phyloP scores from a whole-genome alignment of 2,797 vertebrate genomes.

The Columba guinea region DNA sequence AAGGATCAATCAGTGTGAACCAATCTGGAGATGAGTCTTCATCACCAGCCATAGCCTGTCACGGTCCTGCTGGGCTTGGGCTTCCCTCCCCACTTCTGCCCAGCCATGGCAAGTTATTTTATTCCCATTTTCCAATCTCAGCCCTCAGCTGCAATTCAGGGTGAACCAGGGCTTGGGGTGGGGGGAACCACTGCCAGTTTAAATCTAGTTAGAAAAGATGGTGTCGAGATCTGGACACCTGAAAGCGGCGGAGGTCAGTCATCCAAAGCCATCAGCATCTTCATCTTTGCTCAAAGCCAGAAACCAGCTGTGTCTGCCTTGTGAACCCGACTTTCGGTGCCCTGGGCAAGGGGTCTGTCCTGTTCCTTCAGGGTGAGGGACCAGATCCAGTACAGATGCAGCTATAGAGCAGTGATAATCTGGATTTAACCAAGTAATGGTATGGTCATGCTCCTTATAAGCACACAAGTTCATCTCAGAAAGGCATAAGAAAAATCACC shows the following conservation, averaged over 20 bases:
- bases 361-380: not conserved
- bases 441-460: not conserved
- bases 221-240: not conserved
- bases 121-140: not conserved
- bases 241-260: not conserved
- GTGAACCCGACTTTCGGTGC: not conserved
- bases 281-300: not conserved
- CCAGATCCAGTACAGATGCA: not conserved
- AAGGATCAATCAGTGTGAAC: not conserved
- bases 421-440: not conserved
- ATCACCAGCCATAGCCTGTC: accelerated
- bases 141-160: accelerated
- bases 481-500: not conserved
- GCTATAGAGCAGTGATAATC: not conserved
- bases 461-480: accelerated
- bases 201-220: not conserved
- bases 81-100: not conserved
- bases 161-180: not conserved
- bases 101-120: accelerated
- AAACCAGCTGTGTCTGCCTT: not conserved
- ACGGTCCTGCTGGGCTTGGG: accelerated
- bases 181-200: too few relatives aligned
- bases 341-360: too few relatives aligned
- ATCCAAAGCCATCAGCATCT: not conserved
- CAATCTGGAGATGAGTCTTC: not conserved